Percentiles rank a stretch among this genome's conserved stretches.
These are phyloP conservation scores for Entomobrya multifasciata DNA, from an alignment of 2,888 invertebrate species.

Conservation along the genomic window DNA sequence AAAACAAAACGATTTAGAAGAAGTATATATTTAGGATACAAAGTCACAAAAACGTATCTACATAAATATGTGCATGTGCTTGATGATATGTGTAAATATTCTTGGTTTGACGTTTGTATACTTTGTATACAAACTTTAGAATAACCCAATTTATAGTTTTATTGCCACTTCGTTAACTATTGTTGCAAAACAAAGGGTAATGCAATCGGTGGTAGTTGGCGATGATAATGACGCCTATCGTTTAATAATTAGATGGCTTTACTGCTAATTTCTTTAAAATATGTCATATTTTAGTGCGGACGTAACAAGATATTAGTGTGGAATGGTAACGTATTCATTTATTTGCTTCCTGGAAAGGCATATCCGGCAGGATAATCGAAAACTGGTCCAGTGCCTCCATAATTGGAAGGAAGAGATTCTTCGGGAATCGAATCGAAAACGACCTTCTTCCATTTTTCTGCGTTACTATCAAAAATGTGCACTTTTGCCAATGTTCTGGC, in stretches of 20 bases:
- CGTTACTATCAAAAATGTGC: slow-evolving; percentile 62
- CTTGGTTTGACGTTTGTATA: not conserved
- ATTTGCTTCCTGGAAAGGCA: slow-evolving; percentile 37
- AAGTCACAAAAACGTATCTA: too few relatives aligned
- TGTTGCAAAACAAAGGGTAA: not conserved
- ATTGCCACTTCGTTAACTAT: not conserved
- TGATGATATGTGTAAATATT: not conserved
- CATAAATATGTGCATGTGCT: too few relatives aligned
- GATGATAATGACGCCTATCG: not conserved
- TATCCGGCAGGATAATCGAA: slow-evolving; percentile 55
- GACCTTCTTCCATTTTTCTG: slow-evolving; percentile 66
- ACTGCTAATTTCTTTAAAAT: too few relatives aligned
- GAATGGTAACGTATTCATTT: not conserved
- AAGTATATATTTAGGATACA: too few relatives aligned
- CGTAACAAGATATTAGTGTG: not conserved
- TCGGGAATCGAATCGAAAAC: slow-evolving; percentile 57
- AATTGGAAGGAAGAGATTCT: slow-evolving; percentile 65
- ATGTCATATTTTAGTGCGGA: not conserved
- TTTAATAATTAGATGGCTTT: not conserved
- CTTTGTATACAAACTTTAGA: not conserved
- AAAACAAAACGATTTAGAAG: too few relatives aligned
- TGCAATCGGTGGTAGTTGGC: slow-evolving; percentile 2
- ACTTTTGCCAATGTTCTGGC: slow-evolving; percentile 61
- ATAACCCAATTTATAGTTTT: slow-evolving; percentile 6
- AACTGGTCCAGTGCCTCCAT: slow-evolving; percentile 69